Conservation (phyloP, 1,140 invertebrate species). For the Pogonus chalceus region DNA sequence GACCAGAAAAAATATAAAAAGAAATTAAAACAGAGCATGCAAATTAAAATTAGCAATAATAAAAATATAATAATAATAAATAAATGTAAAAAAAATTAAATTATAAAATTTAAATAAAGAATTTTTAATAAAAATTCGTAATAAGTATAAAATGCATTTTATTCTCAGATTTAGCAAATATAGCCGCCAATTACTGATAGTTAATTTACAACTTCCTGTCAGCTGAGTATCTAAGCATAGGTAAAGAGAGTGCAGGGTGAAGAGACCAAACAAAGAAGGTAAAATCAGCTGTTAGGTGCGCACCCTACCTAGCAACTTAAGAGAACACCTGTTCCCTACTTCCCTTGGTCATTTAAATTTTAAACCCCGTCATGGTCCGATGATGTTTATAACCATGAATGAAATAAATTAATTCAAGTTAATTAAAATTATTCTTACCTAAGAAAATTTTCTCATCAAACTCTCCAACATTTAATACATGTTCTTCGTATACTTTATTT, state of each 20-base stretch:
- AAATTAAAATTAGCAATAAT: no score
- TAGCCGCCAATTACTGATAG: not conserved
- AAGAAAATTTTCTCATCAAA: conserved; percentile 95
- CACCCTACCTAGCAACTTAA: not conserved
- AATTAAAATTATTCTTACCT: no score
- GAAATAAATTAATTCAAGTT: no score
- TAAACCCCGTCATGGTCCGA: not conserved
- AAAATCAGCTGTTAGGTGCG: not conserved
- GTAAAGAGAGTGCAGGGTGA: not conserved
- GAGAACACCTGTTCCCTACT: not conserved
- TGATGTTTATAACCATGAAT: no score
- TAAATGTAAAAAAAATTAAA: no score
- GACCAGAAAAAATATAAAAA: no score
- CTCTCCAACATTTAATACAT: conserved; percentile 83
- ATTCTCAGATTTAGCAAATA: not conserved
- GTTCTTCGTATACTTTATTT: conserved; percentile 82
- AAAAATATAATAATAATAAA: no score
- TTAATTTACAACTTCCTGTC: not conserved
- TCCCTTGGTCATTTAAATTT: not conserved
- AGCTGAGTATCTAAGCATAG: not conserved
- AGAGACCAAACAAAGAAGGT: not conserved
- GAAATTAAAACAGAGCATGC: no score
- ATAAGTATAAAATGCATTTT: no score
- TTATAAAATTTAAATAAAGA: no score
- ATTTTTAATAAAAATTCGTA: no score